Evolutionary conservation across 2,797 vertebrate species (phyloP).

Genomic region (Anabas testudineus): DNA sequence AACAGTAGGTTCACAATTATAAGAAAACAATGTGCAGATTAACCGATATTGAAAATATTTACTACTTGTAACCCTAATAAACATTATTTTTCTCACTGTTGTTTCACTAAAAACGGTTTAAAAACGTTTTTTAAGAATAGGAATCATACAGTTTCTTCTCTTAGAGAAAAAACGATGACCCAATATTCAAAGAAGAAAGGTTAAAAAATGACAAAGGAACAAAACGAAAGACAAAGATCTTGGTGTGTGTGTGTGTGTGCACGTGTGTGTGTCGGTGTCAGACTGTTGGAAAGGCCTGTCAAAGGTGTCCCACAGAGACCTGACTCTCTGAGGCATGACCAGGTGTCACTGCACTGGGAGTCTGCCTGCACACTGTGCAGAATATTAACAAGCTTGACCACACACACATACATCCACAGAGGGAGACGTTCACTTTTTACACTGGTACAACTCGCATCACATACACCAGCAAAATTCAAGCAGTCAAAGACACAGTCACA

Average conservation of each 20-base stretch:
- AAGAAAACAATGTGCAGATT: too few species aligned
- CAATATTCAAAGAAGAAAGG: constrained; percentile 20
- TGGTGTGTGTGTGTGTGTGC: constrained; percentile 8
- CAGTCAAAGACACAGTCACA: not conserved
- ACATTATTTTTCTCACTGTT: too few species aligned
- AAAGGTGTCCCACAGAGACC: constrained; percentile 65
- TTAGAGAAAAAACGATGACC: constrained; percentile 8
- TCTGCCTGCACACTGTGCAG: constrained; percentile 57
- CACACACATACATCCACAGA: constrained; percentile 18
- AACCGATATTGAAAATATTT: too few species aligned
- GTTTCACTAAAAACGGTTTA: too few species aligned
- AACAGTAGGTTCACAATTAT: too few species aligned
- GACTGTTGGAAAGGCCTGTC: constrained; percentile 58
- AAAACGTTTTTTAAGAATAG: too few species aligned
- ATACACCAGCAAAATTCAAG: not conserved
- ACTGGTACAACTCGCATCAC: not conserved
- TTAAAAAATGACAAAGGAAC: constrained; percentile 6
- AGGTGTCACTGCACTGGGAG: constrained; percentile 72
- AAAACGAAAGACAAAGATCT: constrained; percentile 11
- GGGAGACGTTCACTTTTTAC: constrained; percentile 5
- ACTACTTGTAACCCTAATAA: too few species aligned
- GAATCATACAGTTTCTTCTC: not conserved
- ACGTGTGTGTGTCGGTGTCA: constrained; percentile 18
- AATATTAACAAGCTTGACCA: constrained; percentile 74
- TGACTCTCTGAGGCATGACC: constrained; percentile 78